These are phyloP conservation scores for Tigriopus californicus DNA, from an alignment of 2,888 invertebrate genomes.

Conservation along the genomic window DNA sequence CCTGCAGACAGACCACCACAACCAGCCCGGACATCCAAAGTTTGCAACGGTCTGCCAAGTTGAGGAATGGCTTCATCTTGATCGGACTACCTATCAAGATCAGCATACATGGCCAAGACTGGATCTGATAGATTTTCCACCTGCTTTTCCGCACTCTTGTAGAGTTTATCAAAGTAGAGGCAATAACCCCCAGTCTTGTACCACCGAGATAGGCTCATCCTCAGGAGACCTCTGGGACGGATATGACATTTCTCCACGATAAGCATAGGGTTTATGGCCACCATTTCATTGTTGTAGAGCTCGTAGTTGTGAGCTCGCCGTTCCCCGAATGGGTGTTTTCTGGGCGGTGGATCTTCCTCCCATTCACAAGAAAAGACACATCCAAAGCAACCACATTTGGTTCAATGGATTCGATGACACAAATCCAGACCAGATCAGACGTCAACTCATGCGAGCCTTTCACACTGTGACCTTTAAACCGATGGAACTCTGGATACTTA, in stretches of 20 bases:
- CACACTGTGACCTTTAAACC: conserved; percentile 43
- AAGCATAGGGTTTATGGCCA: neutral
- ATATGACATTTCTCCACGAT: neutral
- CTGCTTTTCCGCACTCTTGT: neutral
- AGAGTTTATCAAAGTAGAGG: neutral
- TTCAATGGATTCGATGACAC: neutral
- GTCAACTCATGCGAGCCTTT: conserved; percentile 52
- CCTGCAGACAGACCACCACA: conserved; percentile 43
- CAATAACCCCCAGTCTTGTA: neutral
- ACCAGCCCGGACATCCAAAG: conserved; percentile 65
- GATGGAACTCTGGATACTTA: conserved; percentile 55
- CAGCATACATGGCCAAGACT: neutral
- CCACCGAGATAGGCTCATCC: neutral
- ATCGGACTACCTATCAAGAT: conserved; percentile 21
- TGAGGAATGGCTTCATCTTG: conserved; percentile 19
- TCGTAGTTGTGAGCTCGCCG: neutral
- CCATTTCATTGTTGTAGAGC: neutral
- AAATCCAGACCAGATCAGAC: conserved; percentile 42
- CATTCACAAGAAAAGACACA: neutral
- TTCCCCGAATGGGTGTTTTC: neutral
- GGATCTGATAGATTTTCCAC: neutral
- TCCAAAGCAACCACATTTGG: neutral
- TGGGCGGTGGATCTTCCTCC: neutral
- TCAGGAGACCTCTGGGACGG: neutral
- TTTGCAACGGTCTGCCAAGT: conserved; percentile 35